Conservation (phyloP, 2,888 invertebrate species). For the Fragum fragum region DNA sequence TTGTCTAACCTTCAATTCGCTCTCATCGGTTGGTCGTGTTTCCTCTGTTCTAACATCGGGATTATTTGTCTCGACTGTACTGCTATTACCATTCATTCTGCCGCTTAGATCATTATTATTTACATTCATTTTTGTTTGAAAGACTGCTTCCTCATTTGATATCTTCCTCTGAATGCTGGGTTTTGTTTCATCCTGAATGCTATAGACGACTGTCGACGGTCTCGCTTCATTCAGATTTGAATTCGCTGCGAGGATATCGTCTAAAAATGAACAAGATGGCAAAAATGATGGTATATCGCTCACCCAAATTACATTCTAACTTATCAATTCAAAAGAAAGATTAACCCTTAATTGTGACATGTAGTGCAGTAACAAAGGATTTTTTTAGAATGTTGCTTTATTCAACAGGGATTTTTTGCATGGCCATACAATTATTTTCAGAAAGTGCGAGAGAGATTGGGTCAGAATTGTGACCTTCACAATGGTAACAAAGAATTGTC, state of each 20-base stretch:
- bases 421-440: too few species aligned
- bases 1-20: neutral
- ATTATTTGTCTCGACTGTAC: neutral
- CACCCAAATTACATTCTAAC: too few species aligned
- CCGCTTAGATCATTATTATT: neutral
- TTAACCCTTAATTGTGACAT: too few species aligned
- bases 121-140: slow-evolving; percentile 5
- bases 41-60: neutral
- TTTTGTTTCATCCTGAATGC: slow-evolving; percentile 1
- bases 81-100: neutral
- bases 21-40: neutral
- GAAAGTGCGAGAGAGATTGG: too few species aligned
- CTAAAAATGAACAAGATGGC: neutral
- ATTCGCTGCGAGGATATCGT: neutral
- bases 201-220: neutral
- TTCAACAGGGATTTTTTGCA: too few species aligned
- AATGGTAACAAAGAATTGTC: too few species aligned
- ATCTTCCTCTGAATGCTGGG: neutral
- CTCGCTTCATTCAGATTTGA: slow-evolving; percentile 3
- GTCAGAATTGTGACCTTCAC: too few species aligned
- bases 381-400: too few species aligned
- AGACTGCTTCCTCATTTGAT: slow-evolving; percentile 31
- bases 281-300: too few species aligned
- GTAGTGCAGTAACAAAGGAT: too few species aligned
- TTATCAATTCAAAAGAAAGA: too few species aligned